A percentile compares a stretch with the other conserved stretches of the same genome.
Evolutionary conservation across 2,113 vertebrate genomes (phyloP).

Genomic region (Macrotus californicus): DNA sequence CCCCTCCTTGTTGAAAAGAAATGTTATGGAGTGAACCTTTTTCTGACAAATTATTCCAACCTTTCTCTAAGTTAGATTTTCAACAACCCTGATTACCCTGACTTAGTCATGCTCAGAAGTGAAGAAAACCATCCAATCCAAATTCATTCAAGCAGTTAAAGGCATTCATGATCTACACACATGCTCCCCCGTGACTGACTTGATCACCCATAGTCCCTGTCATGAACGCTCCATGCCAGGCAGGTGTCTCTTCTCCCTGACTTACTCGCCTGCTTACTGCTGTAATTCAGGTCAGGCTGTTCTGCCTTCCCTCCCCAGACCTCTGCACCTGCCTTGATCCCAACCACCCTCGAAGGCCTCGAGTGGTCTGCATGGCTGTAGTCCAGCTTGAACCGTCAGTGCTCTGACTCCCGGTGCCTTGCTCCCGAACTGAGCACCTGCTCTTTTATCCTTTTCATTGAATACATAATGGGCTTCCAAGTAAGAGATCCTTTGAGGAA

Average conservation of each 20-base stretch:
- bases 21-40: not conserved
- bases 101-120: not conserved
- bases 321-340: not conserved
- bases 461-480: not conserved
- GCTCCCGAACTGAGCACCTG: not conserved
- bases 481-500: not conserved
- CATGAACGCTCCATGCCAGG: not conserved
- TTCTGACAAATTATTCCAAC: not conserved
- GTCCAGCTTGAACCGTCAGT: not conserved
- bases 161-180: not conserved
- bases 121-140: not conserved
- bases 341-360: not conserved
- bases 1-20: not conserved
- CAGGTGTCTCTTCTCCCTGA: not conserved
- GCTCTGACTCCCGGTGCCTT: not conserved
- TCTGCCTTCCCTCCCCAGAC: not conserved
- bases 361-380: not conserved
- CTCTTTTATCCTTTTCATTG: not conserved
- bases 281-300: not conserved
- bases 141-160: not conserved
- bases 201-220: not conserved
- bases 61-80: not conserved
- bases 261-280: not conserved
- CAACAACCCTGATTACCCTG: not conserved
- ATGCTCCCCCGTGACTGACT: not conserved